Conservation (phyloP, 2,888 invertebrate genomes). For the Melinaea marsaeus region DNA sequence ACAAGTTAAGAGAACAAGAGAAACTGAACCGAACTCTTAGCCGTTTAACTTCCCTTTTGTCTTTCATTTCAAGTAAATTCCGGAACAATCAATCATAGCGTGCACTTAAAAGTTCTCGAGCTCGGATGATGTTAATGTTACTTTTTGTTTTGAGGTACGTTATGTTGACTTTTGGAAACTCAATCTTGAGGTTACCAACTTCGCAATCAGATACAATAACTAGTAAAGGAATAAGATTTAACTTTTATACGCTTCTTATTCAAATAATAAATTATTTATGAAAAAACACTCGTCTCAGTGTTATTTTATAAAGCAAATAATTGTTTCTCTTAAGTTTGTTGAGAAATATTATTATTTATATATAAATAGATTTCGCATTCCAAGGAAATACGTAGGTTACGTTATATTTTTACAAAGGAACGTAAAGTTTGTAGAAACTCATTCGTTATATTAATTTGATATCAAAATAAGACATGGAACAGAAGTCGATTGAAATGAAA, state of each 20-base stretch:
- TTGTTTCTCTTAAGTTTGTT: too few species aligned
- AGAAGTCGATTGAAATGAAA: conserved; percentile 34
- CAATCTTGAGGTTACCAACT: conserved; percentile 4
- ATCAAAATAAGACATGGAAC: conserved; percentile 8
- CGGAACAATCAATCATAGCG: conserved; percentile 11
- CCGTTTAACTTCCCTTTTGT: conserved; percentile 5
- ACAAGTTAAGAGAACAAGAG: background rate
- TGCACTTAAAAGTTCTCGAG: conserved; percentile 10
- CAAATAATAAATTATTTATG: too few species aligned
- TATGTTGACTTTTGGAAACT: conserved; percentile 1
- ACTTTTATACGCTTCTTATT: background rate
- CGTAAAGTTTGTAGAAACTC: background rate
- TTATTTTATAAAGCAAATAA: too few species aligned
- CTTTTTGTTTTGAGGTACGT: conserved; percentile 7
- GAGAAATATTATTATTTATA: too few species aligned
- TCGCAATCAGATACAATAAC: conserved; percentile 1
- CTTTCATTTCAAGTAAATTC: conserved; percentile 5
- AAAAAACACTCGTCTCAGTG: too few species aligned
- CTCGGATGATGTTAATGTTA: conserved; percentile 1
- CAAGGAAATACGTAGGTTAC: background rate
- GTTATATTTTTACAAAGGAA: background rate
- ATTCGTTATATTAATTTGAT: conserved; percentile 1
- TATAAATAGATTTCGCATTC: background rate
- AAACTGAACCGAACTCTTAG: background rate
- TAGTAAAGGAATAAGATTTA: background rate